Evolutionary conservation across 2,797 vertebrate species (phyloP), one percentile per base, ranked within the genome.

Genomic region (Macropodus opercularis): DNA sequence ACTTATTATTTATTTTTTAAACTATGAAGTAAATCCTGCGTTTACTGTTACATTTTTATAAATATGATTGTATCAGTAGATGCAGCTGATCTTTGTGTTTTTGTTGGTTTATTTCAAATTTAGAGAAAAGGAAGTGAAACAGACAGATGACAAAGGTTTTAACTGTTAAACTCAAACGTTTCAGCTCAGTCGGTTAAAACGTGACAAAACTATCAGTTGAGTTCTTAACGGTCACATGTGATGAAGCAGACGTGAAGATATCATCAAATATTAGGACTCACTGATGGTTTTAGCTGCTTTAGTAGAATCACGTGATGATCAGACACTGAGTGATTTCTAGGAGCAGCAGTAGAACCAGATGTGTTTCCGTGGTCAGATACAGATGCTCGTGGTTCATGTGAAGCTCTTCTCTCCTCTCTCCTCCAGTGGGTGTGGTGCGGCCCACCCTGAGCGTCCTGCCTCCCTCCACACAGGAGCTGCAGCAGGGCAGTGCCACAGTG

Each of bases 381-480:
- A n/a, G n/a, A n/a, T n/a, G n/a, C n/a, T n/a, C n/a, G n/a, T n/a
- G n/a, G n/a, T n/a, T n/a, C n/a, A n/a, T n/a, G n/a, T n/a, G n/a
- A n/a, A n/a, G n/a, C n/a, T n/a, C n/a, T n/a, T n/a, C 6, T 15
- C 38, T 35, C 14, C 38, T 47, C 18, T 40, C 31, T 27, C 40
- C 47, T 63, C 29, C 62, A 79, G 75, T 48, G 70, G 66, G 62
- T 15, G 49, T 63, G 35, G 10, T 35, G 62, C 62, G 9, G 34
- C 75, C 75, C 66, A 51, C 44, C 43, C 75, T 78, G 70, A 78
- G 14, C 43, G 17, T 70, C 75, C 62, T 74, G 51, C 65, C 75
- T 29, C 67, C 67, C 50, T 67, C 73, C 63, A 53, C 3, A 49
- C 17, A 64, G 54, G 50, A 79, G 69, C 49, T 69, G 64, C 27